Conservation (phyloP, 2,113 vertebrate genomes). For the Carassius auratus region DNA sequence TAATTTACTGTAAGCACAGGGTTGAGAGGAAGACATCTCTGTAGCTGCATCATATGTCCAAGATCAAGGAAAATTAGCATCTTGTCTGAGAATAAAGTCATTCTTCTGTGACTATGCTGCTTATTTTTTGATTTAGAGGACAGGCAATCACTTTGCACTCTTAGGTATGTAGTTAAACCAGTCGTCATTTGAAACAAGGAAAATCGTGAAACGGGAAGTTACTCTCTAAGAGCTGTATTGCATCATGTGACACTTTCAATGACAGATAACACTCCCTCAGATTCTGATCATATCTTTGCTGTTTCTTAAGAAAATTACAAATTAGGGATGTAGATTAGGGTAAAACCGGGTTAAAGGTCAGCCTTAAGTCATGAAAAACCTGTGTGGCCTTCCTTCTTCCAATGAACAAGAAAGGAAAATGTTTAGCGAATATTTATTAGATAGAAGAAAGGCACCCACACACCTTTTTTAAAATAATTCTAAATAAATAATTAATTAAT, state of each 20-base stretch:
- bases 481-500: too few species aligned
- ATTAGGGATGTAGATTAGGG: conserved; percentile 19
- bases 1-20: conserved; percentile 42
- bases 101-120: neutral
- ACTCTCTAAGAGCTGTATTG: conserved; percentile 15
- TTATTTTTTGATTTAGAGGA: neutral
- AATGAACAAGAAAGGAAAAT: neutral
- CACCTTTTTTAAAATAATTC: too few species aligned
- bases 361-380: neutral
- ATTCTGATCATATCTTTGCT: conserved; percentile 38
- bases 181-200: neutral
- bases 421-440: neutral
- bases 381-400: neutral
- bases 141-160: neutral
- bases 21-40: neutral
- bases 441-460: neutral
- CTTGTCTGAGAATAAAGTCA: neutral
- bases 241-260: conserved; percentile 45
- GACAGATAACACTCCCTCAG: conserved; percentile 27
- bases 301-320: conserved; percentile 27
- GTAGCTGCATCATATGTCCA: neutral
- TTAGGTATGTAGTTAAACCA: neutral
- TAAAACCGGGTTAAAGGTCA: conserved; percentile 26
- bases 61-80: neutral
- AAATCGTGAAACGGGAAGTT: conserved; percentile 2